Evolutionary conservation across 2,797 vertebrate species (phyloP).

Genomic region (Phoeniculus purpureus): DNA sequence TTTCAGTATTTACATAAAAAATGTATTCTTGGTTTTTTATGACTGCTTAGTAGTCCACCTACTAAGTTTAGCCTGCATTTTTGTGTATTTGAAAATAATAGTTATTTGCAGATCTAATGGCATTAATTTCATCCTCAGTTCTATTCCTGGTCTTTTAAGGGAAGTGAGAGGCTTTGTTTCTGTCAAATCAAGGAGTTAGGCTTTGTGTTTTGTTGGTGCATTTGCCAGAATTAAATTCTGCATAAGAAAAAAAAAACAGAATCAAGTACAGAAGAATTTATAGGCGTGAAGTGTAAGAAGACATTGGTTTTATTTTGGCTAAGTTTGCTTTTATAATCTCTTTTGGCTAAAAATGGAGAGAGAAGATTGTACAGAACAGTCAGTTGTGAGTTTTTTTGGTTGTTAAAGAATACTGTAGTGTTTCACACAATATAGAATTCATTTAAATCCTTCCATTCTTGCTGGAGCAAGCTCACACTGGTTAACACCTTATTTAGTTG

Average conservation of each 20-base stretch:
- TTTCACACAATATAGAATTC: background rate
- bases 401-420: background rate
- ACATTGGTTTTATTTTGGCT: background rate
- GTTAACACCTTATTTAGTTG: background rate
- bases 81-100: background rate
- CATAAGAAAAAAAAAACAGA: background rate
- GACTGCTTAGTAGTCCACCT: background rate
- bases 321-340: conserved; percentile 9
- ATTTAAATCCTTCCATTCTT: background rate
- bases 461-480: background rate
- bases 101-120: conserved; percentile 13
- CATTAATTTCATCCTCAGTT: background rate
- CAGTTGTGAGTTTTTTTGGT: rapidly evolving
- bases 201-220: background rate
- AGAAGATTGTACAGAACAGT: background rate
- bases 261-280: background rate
- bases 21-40: background rate
- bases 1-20: background rate
- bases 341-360: conserved; percentile 2
- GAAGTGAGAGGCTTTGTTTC: conserved; percentile 40
- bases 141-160: conserved; percentile 31
- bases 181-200: background rate
- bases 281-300: background rate
- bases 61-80: background rate
- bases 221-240: background rate